Conservation (phyloP, 2,797 vertebrate species). For the Danio kyathit region DNA sequence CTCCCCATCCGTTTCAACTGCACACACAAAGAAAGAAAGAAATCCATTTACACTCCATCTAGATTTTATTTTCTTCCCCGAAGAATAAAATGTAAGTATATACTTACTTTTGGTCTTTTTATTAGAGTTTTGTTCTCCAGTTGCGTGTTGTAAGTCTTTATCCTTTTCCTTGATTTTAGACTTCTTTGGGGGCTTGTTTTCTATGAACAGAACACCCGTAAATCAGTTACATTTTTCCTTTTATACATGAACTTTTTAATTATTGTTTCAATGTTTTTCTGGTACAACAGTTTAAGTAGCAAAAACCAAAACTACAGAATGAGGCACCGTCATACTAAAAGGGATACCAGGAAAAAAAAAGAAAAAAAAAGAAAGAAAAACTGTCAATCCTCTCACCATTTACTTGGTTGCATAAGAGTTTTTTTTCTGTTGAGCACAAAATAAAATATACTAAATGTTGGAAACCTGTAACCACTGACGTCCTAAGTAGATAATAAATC, state of each 20-base stretch:
- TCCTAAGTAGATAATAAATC: too few species aligned
- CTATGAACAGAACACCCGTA: slow-evolving; percentile 65
- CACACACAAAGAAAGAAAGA: neutral
- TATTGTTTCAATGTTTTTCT: neutral
- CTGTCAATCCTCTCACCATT: too few species aligned
- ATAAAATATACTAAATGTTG: too few species aligned
- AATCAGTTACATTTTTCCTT: neutral
- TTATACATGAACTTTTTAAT: neutral
- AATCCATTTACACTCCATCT: neutral
- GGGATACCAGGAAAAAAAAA: too few species aligned
- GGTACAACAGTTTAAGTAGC: neutral
- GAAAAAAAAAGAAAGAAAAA: too few species aligned
- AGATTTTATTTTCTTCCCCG: neutral
- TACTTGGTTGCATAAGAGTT: too few species aligned
- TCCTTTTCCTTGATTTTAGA: slow-evolving; percentile 72
- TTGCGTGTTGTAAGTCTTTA: slow-evolving; percentile 71
- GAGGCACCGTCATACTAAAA: neutral
- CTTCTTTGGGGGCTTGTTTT: slow-evolving; percentile 70
- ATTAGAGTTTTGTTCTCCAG: slow-evolving; percentile 69
- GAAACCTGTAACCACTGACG: too few species aligned
- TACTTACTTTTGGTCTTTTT: slow-evolving; percentile 77
- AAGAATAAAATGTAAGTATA: neutral
- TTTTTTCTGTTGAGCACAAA: too few species aligned
- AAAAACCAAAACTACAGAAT: neutral
- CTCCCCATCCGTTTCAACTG: slow-evolving; percentile 68